Percentiles rank a stretch among this genome's conserved stretches.
Conservation (phyloP, 2,888 invertebrate genomes). For the Metellina segmentata region DNA sequence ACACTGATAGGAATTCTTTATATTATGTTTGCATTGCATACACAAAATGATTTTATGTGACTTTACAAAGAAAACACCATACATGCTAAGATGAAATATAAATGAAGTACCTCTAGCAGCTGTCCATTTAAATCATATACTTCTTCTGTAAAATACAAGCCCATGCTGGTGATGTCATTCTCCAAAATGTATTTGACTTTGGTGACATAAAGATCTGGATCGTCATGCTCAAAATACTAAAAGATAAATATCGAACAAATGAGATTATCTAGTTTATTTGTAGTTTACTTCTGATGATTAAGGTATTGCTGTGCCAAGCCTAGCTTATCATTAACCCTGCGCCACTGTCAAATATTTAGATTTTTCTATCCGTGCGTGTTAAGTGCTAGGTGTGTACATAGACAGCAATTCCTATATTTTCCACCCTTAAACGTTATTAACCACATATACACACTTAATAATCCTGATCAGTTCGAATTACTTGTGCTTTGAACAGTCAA, state of each 20-base stretch:
- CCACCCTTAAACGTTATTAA: no score
- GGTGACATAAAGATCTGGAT: slow-evolving; percentile 94
- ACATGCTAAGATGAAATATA: no score
- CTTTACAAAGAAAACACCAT: not conserved
- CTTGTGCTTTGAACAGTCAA: no score
- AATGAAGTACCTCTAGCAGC: slow-evolving; percentile 84
- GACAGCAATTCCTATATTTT: no score
- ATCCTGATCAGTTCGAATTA: no score
- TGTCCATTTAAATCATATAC: slow-evolving; percentile 90
- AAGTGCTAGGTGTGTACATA: not conserved
- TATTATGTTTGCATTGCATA: not conserved
- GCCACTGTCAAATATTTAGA: not conserved
- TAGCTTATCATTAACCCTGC: no score
- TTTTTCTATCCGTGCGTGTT: not conserved
- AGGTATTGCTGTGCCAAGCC: not conserved
- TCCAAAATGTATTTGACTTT: slow-evolving; percentile 96
- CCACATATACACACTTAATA: no score
- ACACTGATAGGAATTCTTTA: not conserved
- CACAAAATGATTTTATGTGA: not conserved
- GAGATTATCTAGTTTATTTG: not conserved
- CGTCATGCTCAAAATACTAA: slow-evolving; percentile 96
- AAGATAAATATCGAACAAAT: not conserved
- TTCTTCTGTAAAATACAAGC: slow-evolving; percentile 93
- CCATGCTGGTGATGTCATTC: slow-evolving; percentile 93
- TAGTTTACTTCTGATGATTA: not conserved